Percentiles rank a stretch among this genome's conserved stretches.
Conservation (phyloP, 2,113 vertebrate species). For the Delphinapterus leucas region DNA sequence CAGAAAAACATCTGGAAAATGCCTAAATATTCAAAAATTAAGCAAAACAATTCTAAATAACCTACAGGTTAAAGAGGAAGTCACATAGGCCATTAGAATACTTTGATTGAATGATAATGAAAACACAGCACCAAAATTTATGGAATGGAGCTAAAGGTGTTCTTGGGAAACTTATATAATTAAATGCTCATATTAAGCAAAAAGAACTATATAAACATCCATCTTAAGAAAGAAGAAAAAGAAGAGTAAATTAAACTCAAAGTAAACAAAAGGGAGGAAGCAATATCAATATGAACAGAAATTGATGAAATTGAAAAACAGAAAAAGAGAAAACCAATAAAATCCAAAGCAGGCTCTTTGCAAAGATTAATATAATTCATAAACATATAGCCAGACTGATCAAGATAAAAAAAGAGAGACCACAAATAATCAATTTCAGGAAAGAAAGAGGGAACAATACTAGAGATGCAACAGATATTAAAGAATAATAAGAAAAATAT, state of each 20-base stretch:
- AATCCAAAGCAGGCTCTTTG: neutral
- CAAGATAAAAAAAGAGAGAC: neutral
- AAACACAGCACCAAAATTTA: neutral
- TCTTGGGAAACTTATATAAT: neutral
- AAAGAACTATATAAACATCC: neutral
- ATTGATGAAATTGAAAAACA: neutral
- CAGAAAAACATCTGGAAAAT: neutral
- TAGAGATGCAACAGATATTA: neutral
- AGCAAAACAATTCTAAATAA: neutral
- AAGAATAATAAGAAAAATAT: neutral
- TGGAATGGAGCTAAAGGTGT: neutral
- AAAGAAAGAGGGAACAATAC: neutral
- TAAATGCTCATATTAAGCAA: neutral
- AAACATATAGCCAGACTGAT: neutral
- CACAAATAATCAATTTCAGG: neutral
- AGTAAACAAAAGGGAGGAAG: neutral
- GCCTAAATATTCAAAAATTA: neutral
- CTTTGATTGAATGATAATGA: neutral
- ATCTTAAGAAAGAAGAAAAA: neutral
- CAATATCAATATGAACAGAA: neutral
- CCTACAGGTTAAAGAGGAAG: neutral
- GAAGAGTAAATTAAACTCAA: neutral
- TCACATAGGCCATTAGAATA: neutral
- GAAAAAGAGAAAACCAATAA: neutral
- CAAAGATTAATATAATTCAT: constrained; percentile 19